phyloP scores from a whole-genome alignment of 1,140 invertebrate genomes.

The Rhopalosiphum padi region DNA sequence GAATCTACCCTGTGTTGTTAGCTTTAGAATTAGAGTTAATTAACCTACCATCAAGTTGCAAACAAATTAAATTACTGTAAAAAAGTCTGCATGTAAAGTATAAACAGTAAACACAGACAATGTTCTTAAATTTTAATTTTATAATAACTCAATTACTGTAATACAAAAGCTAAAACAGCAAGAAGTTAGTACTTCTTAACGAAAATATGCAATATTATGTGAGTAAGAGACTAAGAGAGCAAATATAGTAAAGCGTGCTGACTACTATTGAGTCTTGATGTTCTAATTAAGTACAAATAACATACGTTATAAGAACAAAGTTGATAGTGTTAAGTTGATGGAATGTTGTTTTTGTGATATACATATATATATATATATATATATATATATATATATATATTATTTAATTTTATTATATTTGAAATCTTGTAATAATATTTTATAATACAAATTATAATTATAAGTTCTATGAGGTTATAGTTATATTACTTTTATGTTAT shows the following conservation, averaged over 20 bases:
- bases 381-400: no score
- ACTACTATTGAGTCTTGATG: no score
- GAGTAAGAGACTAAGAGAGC: no score
- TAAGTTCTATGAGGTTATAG: no score
- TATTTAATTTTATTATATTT: neutral
- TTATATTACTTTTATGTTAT: no score
- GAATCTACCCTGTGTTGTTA: neutral
- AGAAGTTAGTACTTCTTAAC: no score
- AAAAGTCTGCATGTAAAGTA: neutral
- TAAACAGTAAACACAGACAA: no score
- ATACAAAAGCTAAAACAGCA: neutral
- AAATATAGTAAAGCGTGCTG: no score
- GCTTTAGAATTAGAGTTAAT: neutral
- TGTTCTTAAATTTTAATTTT: neutral
- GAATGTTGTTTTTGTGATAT: neutral
- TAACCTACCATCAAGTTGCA: neutral
- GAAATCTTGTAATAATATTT: neutral
- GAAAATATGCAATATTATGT: neutral
- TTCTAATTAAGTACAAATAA: neutral
- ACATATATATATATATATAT: no score
- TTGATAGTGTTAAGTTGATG: neutral
- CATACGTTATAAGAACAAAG: neutral
- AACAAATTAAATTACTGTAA: neutral
- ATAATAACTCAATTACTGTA: neutral
- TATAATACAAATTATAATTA: neutral